Base-by-base conservation (phyloP, 2,888 invertebrate species). In the Eremobia ochroleuca region DNA sequence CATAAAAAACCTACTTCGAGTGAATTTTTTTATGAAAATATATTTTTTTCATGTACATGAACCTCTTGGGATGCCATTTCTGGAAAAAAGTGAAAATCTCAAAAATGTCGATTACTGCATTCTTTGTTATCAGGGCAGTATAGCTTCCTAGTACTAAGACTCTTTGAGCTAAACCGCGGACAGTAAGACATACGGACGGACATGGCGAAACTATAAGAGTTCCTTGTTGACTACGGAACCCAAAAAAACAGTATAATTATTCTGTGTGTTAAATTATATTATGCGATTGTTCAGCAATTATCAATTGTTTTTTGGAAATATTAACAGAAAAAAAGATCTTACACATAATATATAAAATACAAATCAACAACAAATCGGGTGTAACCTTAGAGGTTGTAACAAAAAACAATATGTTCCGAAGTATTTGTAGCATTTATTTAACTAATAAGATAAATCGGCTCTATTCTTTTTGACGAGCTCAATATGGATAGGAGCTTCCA, bases 401-500 rank as follows among this genome's bases (percentile, higher is more conserved):
- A 59, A 73, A 75, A 59, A 68, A 52, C 28, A 43, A 43, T 3
- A 0, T 9, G 0, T 11, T n/a, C n/a, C n/a, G n/a, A 34, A 9
- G 3, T 25, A 9, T 31, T 37, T 15, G 15, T 8, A 52, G 40
- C 4, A 55, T 78, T 52, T 67, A 67, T 81, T 70, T 55, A 55
- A 55, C 3, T 40, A 8, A 65, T 11, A 49, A 49, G 8, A 37
- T 18, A 49, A 49, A 43, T 58, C 15, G 2, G 3, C 5, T 5
- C 0, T 13, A 1, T 58, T 40, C 15, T 13, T 4, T 28, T 37
- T 49, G 55, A 15, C 25, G 0, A 40, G 0, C 58, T 83, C 70
- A 82, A 28, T 37, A 82, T 4, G 83, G 83, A 62, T 82, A 83
- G 4, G 61, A 6, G 21, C 90, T 80, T 46, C 68, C 84, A 21